phyloP scores from a whole-genome alignment of 2,797 vertebrate species.

The Otus scops region DNA sequence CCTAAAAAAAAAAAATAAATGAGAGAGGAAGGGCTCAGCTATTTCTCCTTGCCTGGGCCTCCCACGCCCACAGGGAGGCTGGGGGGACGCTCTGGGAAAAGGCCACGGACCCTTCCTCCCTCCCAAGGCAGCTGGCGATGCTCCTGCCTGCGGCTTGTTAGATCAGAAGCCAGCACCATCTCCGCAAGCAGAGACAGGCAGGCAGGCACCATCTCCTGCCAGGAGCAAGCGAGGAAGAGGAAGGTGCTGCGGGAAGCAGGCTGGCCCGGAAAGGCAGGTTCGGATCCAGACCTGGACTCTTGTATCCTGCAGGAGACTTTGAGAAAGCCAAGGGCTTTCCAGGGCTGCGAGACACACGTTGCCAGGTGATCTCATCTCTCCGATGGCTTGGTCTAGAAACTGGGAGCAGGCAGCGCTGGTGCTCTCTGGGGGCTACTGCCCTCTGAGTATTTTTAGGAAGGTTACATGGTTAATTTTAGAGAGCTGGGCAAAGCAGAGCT shows the following conservation, averaged over 20 bases:
- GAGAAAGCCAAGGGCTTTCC: conserved; percentile 26
- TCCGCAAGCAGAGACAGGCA: not conserved
- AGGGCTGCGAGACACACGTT: not conserved
- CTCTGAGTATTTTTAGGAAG: conserved; percentile 66
- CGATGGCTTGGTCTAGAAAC: conserved; percentile 56
- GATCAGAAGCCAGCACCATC: not conserved
- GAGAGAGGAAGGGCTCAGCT: conserved; percentile 27
- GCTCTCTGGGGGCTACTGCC: conserved; percentile 22
- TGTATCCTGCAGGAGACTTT: not conserved
- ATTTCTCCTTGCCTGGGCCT: not conserved
- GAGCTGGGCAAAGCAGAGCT: not conserved
- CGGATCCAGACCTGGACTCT: not conserved
- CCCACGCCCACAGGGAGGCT: not conserved
- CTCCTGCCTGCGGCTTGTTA: not conserved
- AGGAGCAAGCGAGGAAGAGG: not conserved
- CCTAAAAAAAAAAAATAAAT: not conserved
- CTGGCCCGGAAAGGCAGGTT: not conserved
- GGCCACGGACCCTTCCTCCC: not conserved
- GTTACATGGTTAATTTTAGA: conserved; percentile 63
- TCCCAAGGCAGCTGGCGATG: not conserved
- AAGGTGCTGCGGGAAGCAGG: not conserved
- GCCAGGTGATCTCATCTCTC: conserved; percentile 36
- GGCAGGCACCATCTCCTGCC: not conserved
- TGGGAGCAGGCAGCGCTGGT: not conserved
- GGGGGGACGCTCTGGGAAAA: not conserved